Percentiles rank a stretch among this genome's conserved stretches.
Evolutionary conservation across 64 coral and sea anemone species (phyloP).

Genomic region (Cladopsammia gracilis): DNA sequence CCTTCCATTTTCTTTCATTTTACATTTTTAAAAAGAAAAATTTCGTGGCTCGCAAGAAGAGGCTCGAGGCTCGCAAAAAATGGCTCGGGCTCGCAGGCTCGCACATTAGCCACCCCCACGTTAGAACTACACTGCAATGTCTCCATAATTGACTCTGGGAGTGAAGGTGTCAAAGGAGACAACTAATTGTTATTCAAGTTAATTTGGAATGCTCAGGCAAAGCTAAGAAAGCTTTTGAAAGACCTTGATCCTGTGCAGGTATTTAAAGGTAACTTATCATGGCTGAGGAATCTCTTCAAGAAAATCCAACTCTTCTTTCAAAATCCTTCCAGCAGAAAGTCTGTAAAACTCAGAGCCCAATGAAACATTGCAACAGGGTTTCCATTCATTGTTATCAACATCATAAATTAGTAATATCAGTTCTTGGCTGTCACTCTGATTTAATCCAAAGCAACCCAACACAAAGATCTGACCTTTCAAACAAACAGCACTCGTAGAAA

Average conservation of each 20-base stretch:
- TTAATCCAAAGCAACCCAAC: not conserved
- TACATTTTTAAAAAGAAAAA: too few species aligned
- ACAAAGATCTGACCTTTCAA: not conserved
- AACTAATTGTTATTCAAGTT: too few species aligned
- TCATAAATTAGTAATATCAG: not conserved
- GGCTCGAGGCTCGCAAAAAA: too few species aligned
- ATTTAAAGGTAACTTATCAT: not conserved
- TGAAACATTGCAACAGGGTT: not conserved
- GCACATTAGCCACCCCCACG: too few species aligned
- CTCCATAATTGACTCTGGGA: too few species aligned
- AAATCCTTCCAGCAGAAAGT: not conserved
- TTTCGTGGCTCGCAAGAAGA: too few species aligned
- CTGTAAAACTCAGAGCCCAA: not conserved
- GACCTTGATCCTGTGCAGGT: too few species aligned
- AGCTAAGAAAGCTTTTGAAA: not conserved
- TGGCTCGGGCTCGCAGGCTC: too few species aligned
- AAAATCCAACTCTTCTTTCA: not conserved
- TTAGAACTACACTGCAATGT: too few species aligned
- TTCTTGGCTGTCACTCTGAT: not conserved
- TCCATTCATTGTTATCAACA: not conserved
- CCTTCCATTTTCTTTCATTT: too few species aligned
- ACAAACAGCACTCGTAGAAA: not conserved
- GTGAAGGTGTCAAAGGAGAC: too few species aligned
- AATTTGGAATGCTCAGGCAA: too few species aligned
- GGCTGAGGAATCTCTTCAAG: not conserved